Evolutionary conservation across 2,113 vertebrate genomes (phyloP), one percentile per base, ranked within the genome.

Genomic region (Heterotis niloticus): DNA sequence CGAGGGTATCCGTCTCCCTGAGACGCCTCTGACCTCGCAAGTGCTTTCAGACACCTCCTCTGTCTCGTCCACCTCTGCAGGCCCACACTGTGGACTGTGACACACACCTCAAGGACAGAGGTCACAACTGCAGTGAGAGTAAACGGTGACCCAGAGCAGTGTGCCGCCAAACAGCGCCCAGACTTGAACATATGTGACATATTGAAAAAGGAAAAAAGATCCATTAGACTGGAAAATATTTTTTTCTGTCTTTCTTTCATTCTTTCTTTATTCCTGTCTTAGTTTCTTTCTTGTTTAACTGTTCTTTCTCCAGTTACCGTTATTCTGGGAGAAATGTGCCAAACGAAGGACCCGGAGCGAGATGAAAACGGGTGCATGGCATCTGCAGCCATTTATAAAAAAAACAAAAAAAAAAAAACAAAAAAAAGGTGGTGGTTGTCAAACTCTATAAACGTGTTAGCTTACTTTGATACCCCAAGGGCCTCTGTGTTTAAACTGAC

Each of bases 181-280:
- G 54, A 74, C 71, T 74, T 59, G 24, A 74, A 74, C 17, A 73
- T 74, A 29, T 74, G 71, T 74, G 71, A 74, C 71, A 74, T 74
- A 74, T 16, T 4, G 57, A 74, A 74, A 69, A 74, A 54, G 24
- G 71, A n/a, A 24, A 54, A n/a, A 44, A 44, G 16, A 13, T 23
- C 20, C 56, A 28, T 74, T 74, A 59, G 71, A 74, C 71, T 74
- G 71, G 24, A 74, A 74, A 23, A 28, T 59, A 28, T 68, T 74
- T 74, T 44, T 74, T 74, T 73, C 34, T 73, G 34, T 73, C 59
- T 62, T 62, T 62, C 59, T 24, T 73, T 70, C 17, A 70, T 70
- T 51, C 23, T 68, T 70, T 74, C 16, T 59, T 74, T 74, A 57
- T 74, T 74, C 5, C 54, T 73, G 23, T 74, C 71, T 57, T 74